Percentiles rank a stretch among this genome's conserved stretches.
Conservation (phyloP, 2,113 vertebrate species). For the Gymnocephalus cernua region DNA sequence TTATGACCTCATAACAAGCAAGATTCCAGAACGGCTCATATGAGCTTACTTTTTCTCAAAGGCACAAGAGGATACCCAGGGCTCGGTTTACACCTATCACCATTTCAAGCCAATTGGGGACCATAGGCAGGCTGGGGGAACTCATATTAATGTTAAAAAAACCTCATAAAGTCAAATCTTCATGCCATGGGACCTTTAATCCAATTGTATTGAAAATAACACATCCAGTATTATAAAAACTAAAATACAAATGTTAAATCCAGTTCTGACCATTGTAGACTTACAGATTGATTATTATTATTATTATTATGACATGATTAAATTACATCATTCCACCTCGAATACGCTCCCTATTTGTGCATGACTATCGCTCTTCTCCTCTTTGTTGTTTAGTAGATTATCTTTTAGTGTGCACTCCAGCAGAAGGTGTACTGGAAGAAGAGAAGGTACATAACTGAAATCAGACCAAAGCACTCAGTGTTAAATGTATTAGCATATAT, state of each 20-base stretch:
- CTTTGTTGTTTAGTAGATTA: background rate
- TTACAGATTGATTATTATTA: background rate
- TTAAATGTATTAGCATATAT: constrained; percentile 20
- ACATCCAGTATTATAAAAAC: background rate
- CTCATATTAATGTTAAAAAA: too few relatives aligned
- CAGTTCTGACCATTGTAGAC: background rate
- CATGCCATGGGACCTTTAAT: too few relatives aligned
- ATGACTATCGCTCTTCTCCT: background rate
- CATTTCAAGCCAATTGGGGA: too few relatives aligned
- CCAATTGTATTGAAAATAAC: background rate
- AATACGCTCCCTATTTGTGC: background rate
- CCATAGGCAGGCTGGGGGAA: too few relatives aligned
- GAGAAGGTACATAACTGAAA: background rate
- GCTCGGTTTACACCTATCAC: too few relatives aligned
- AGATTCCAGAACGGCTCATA: too few relatives aligned
- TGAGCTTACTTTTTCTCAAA: too few relatives aligned
- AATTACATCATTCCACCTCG: too few relatives aligned
- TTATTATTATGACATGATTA: background rate
- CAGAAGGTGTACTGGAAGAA: background rate
- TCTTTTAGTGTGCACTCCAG: constrained; percentile 5
- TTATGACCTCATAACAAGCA: too few relatives aligned
- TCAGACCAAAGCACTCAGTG: background rate
- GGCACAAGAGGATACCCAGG: too few relatives aligned
- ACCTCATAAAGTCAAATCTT: too few relatives aligned
- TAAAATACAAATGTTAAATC: background rate